A percentile compares a stretch with the other conserved stretches of the same genome.
Conservation (phyloP, 2,888 invertebrate genomes). For the Macaria liturata region DNA sequence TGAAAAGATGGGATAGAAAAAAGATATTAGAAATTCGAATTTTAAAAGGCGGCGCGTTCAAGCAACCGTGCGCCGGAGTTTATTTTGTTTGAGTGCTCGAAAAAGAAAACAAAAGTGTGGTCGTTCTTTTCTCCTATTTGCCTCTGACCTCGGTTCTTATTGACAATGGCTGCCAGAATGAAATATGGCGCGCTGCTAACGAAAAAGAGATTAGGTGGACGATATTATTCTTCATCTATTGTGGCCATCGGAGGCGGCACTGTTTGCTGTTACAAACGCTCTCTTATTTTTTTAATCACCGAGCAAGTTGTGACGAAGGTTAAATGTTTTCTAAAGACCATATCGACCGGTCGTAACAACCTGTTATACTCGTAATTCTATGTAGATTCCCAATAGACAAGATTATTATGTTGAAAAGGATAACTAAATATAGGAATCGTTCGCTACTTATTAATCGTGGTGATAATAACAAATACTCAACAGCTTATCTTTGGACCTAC, state of each 20-base stretch:
- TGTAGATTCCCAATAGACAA: neutral
- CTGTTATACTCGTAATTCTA: conserved; percentile 3
- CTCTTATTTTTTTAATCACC: conserved; percentile 63
- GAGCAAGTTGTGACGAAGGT: conserved; percentile 67
- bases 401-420: neutral
- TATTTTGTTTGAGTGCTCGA: conserved; percentile 76
- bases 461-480: too few species aligned
- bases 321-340: conserved; percentile 57
- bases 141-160: conserved; percentile 79
- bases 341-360: conserved; percentile 11
- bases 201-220: conserved; percentile 78
- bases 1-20: conserved; percentile 75
- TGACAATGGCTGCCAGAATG: conserved; percentile 82
- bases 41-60: conserved; percentile 77
- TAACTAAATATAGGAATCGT: too few species aligned
- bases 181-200: conserved; percentile 79
- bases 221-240: conserved; percentile 68
- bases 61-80: conserved; percentile 68
- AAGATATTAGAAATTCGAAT: conserved; percentile 69
- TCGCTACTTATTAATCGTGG: too few species aligned
- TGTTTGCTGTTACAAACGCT: conserved; percentile 61
- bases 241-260: conserved; percentile 55
- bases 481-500: too few species aligned
- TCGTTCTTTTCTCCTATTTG: conserved; percentile 78
- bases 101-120: conserved; percentile 76